A percentile compares a stretch with the other conserved stretches of the same genome.
Evolutionary conservation across 2,797 vertebrate genomes (phyloP).

Genomic region (Chrysocyon brachyurus): DNA sequence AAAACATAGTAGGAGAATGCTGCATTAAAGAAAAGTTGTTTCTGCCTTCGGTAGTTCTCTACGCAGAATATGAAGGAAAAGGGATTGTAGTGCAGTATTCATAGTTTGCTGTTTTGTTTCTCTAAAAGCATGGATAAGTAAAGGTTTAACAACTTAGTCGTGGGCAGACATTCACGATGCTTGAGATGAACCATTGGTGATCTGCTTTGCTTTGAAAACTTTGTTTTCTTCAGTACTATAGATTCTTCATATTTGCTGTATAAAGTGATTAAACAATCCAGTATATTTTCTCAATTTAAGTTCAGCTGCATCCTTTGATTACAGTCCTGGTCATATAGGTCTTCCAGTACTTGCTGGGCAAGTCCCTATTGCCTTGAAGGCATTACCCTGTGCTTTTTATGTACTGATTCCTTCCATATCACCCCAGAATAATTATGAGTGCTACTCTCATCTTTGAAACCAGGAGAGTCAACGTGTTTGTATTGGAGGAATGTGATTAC

Average conservation of each 20-base stretch:
- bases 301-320: constrained; percentile 47
- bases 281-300: background rate
- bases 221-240: background rate
- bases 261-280: background rate
- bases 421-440: background rate
- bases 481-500: background rate
- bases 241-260: background rate
- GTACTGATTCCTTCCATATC: fast-evolving
- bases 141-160: background rate
- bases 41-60: constrained; percentile 47
- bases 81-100: constrained; percentile 25
- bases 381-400: background rate
- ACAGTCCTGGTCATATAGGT: background rate
- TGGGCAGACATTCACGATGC: background rate
- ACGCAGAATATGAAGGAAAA: constrained; percentile 64
- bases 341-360: background rate
- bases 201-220: background rate
- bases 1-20: background rate
- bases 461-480: background rate
- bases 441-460: background rate
- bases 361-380: background rate
- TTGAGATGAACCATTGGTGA: background rate
- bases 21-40: constrained; percentile 9
- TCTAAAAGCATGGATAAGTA: background rate
- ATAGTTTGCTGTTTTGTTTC: background rate